These are phyloP conservation scores for Abrostola tripartita DNA, from an alignment of 2,888 invertebrate genomes.

Conservation along the genomic window DNA sequence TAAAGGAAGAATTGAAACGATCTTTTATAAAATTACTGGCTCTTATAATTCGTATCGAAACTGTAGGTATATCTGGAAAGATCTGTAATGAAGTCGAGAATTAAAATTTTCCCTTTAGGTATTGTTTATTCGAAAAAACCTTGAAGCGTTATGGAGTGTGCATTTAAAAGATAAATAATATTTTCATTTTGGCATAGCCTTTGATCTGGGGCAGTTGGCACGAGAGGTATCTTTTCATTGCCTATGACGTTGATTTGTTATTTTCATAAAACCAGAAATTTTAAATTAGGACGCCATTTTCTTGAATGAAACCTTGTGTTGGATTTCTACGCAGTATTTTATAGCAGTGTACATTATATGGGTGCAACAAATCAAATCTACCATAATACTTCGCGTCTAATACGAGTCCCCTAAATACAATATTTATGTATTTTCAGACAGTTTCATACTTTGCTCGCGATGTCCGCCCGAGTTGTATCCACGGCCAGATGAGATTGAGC, in stretches of 20 bases:
- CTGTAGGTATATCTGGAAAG: not conserved
- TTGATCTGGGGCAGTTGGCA: constrained; percentile 49
- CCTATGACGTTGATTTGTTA: constrained; percentile 1
- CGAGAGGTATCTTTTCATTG: constrained; percentile 23
- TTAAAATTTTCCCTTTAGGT: constrained; percentile 7
- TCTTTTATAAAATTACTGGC: too few species aligned
- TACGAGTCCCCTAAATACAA: constrained; percentile 80
- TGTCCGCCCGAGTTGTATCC: constrained; percentile 76
- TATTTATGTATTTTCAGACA: constrained; percentile 87
- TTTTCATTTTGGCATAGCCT: constrained; percentile 40
- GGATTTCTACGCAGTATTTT: constrained; percentile 17
- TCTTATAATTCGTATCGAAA: too few species aligned
- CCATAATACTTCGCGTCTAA: constrained; percentile 59
- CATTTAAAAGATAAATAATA: constrained; percentile 19
- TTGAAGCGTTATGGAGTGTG: constrained; percentile 22
- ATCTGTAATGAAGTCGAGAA: not conserved
- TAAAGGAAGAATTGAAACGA: too few species aligned
- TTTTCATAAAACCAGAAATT: constrained; percentile 3
- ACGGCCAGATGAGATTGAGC: constrained; percentile 71
- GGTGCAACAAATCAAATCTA: constrained; percentile 58
- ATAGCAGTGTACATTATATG: constrained; percentile 34
- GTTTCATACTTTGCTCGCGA: constrained; percentile 84
- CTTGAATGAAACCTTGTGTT: constrained; percentile 10
- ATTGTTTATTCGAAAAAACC: constrained; percentile 20
- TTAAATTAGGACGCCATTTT: not conserved